A percentile compares a stretch with the other conserved stretches of the same genome.
Conservation (phyloP, 2,113 vertebrate genomes). For the Rattus rattus region DNA sequence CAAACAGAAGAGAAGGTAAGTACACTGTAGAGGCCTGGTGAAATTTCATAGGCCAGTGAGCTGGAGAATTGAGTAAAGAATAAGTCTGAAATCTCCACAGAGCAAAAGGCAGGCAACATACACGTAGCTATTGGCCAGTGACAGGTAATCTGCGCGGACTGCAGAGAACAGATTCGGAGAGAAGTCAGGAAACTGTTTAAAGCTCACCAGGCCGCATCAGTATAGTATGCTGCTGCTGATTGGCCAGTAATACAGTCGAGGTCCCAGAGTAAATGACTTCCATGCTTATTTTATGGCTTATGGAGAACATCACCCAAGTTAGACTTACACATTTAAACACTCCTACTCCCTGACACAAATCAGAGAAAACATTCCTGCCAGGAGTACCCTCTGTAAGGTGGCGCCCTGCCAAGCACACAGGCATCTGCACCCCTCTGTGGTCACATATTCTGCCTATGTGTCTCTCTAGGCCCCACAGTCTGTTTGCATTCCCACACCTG, state of each 20-base stretch:
- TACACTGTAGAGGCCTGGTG: background rate
- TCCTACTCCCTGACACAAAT: conserved; percentile 65
- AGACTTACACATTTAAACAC: conserved; percentile 70
- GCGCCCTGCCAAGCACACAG: conserved; percentile 54
- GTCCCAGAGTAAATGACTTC: conserved; percentile 64
- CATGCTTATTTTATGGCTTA: conserved; percentile 63
- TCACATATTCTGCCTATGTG: conserved; percentile 57
- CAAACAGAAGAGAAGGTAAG: conserved; percentile 62
- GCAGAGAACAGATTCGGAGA: conserved; percentile 49
- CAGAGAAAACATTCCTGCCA: conserved; percentile 70
- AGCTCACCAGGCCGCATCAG: conserved; percentile 54
- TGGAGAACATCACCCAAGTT: conserved; percentile 69
- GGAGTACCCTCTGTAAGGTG: conserved; percentile 66
- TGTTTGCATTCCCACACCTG: conserved; percentile 80
- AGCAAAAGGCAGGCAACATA: background rate
- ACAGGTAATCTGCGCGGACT: conserved; percentile 17
- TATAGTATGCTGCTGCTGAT: conserved; percentile 51
- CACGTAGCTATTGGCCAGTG: background rate
- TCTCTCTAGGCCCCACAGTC: conserved; percentile 53
- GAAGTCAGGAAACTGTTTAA: conserved; percentile 45
- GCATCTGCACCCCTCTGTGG: conserved; percentile 60
- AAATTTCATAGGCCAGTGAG: conserved; percentile 66
- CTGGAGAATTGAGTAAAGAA: conserved; percentile 47
- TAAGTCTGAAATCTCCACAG: conserved; percentile 26
- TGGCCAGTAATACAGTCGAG: conserved; percentile 48